A percentile compares a stretch with the other conserved stretches of the same genome.
Evolutionary conservation across 1,140 invertebrate genomes (phyloP).

Genomic region (Atopsyche davidsoni): DNA sequence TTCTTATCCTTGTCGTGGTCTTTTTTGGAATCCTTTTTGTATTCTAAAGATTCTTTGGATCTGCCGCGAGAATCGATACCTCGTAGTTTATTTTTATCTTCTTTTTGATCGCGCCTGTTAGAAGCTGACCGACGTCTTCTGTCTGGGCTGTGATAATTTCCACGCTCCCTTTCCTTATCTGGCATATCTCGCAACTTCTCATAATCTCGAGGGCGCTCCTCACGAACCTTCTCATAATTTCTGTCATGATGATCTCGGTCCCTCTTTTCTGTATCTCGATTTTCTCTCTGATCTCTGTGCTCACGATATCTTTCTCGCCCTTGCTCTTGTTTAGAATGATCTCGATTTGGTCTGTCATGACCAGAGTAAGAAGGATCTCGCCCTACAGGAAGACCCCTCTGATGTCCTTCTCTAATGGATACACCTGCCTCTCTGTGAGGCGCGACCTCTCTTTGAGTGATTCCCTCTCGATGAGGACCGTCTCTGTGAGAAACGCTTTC

Average conservation of each 20-base stretch:
- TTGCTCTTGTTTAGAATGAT: slow-evolving; percentile 36
- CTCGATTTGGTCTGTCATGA: slow-evolving; percentile 16
- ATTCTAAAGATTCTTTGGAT: slow-evolving; percentile 38
- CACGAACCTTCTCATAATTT: slow-evolving; percentile 39
- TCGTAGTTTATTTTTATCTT: slow-evolving; percentile 39
- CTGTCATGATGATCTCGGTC: slow-evolving; percentile 38
- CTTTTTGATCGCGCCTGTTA: slow-evolving; percentile 36
- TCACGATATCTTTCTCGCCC: slow-evolving; percentile 20
- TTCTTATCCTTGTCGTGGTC: slow-evolving; percentile 46
- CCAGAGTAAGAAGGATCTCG: slow-evolving; percentile 3
- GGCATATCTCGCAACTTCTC: slow-evolving; percentile 36
- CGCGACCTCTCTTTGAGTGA: slow-evolving; percentile 1
- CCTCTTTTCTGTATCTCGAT: slow-evolving; percentile 32
- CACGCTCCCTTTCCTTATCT: slow-evolving; percentile 22
- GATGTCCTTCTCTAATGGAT: slow-evolving; percentile 10
- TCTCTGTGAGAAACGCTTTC: slow-evolving; percentile 17
- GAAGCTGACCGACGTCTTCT: slow-evolving; percentile 34
- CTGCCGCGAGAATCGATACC: slow-evolving; percentile 42
- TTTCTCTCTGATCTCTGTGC: slow-evolving; percentile 34
- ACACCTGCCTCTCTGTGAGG: slow-evolving; percentile 2
- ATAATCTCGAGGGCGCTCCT: slow-evolving; percentile 33
- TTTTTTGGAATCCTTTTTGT: slow-evolving; percentile 43
- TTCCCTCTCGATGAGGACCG: slow-evolving; percentile 3
- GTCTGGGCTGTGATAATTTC: slow-evolving; percentile 17
- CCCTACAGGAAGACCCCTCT: neutral